These are phyloP conservation scores for Leptocoma aspasia DNA, from an alignment of 2,113 vertebrate genomes.

Conservation along the genomic window DNA sequence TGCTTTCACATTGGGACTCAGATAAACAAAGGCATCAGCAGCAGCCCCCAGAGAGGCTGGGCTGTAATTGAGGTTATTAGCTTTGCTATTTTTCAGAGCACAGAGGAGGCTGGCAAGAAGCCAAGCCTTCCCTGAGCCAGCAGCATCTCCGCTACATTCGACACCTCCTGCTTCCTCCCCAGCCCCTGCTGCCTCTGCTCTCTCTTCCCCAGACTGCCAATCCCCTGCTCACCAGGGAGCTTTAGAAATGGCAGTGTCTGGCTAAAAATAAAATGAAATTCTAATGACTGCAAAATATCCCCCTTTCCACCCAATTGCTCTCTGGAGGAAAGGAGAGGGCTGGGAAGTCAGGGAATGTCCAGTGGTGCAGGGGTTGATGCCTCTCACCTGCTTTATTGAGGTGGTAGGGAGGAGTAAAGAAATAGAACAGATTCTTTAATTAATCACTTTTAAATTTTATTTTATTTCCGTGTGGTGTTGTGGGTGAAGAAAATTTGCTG, in stretches of 20 bases:
- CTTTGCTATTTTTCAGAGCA: background rate
- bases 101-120: background rate
- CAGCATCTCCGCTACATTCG: background rate
- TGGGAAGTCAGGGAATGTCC: background rate
- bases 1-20: background rate
- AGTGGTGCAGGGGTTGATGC: background rate
- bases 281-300: constrained; percentile 78
- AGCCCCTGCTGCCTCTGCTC: background rate
- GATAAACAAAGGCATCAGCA: constrained; percentile 46
- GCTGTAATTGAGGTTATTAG: constrained; percentile 68
- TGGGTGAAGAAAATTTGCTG: background rate
- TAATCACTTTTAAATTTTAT: fast-evolving
- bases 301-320: background rate
- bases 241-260: constrained; percentile 27
- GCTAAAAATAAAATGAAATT: constrained; percentile 75
- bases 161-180: background rate
- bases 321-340: background rate
- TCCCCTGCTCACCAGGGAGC: constrained; percentile 39
- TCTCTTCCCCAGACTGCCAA: background rate
- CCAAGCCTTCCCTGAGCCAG: background rate
- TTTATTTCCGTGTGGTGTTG: background rate
- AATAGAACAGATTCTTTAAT: background rate
- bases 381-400: background rate
- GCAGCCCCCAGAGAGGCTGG: constrained; percentile 14
- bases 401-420: background rate